Base-by-base conservation (phyloP, 2,113 vertebrate genomes). In the Megaceryle torquata region DNA sequence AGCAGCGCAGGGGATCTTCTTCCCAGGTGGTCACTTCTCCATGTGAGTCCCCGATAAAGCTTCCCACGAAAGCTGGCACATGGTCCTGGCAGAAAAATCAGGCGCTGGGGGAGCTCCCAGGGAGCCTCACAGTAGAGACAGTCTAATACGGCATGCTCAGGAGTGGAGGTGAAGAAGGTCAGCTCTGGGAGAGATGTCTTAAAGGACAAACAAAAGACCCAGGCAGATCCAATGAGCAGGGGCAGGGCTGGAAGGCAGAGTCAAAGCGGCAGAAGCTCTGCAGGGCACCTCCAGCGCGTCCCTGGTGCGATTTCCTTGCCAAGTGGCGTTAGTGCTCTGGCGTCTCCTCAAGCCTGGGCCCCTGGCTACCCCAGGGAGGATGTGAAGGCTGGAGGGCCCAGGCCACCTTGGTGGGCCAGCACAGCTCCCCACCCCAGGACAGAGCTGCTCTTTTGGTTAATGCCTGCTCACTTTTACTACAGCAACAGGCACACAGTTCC, bases 401-500 rank as follows among this genome's bases (percentile, higher is more conserved):
- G 86, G 59, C 19, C 83, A 31, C 41, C n/a, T 17, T 71, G 78
- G 2, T 3, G 56, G 70, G 53, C 65, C 8, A 1, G 69, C 50
- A 41, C 31, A 16, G 2, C 64, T 86, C 13, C 90, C 46, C 11
- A 6, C 48, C 70, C 37, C 69, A 5, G 26, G 48, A 18, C 87
- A 88, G 86, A 72, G 67, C 65, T 13, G 78, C 91, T 88, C 85
- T 78, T 77, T 21, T 9, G 3, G 29, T 43, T 20, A 50, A 28
- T 50, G 83, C 81, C 75, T 72, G 3, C 86, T 90, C 74, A 4
- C 84, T 82, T 94, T 93, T 63, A 87, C 96, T 63, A 82, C 91
- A 88, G 96, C 92, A 89, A 92, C 92, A 64, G 82, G 39, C 63
- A 82, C 84, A 15, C 48, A 21, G 59, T 6, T 94, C 94, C 91